phyloP scores from a whole-genome alignment of 2,797 vertebrate species.

The Rhodeus uyekii region DNA sequence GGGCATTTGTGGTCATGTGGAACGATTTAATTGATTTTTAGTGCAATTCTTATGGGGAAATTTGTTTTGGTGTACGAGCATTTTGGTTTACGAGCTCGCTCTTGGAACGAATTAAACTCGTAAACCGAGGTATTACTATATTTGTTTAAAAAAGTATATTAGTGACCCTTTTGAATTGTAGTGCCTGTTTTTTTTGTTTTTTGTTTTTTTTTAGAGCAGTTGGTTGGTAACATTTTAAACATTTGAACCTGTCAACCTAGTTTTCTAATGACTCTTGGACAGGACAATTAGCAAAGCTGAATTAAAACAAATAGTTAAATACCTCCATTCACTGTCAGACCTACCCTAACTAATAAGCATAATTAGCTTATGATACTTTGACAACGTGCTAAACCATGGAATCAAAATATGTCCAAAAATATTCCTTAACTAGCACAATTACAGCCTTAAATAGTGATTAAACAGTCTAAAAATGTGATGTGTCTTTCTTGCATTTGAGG shows the following conservation, averaged over 20 bases:
- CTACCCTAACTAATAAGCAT: background rate
- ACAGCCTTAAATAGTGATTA: slow-evolving; percentile 13
- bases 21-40: no score
- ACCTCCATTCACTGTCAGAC: background rate
- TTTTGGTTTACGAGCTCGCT: no score
- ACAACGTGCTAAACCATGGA: background rate
- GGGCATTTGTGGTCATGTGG: no score
- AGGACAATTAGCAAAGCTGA: background rate
- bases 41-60: no score
- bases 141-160: background rate
- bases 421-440: background rate
- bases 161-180: background rate
- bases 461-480: no score
- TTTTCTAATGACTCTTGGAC: background rate
- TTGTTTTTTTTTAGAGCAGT: background rate
- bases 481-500: background rate
- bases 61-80: no score
- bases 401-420: background rate
- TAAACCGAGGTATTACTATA: no score
- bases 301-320: slow-evolving; percentile 17
- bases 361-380: background rate
- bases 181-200: background rate
- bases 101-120: no score
- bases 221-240: background rate
- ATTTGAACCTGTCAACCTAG: background rate